These are phyloP conservation scores for Acromyrmex heyeri DNA, from an alignment of 1,140 invertebrate species.

Conservation along the genomic window DNA sequence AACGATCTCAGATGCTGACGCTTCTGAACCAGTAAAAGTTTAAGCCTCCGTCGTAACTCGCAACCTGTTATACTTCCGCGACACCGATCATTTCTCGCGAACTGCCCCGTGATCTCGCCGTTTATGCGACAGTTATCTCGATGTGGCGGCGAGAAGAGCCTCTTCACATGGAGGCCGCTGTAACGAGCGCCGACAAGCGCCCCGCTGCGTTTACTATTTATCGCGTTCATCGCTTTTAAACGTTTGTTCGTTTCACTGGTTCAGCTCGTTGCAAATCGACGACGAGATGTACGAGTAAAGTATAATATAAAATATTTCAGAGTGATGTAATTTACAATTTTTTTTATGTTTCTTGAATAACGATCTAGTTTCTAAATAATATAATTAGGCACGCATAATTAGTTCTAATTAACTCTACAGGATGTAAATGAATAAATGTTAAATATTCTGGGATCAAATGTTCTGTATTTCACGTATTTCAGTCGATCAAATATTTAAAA, in stretches of 20 bases:
- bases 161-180: constrained; percentile 35
- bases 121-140: constrained; percentile 79
- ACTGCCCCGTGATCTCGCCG: constrained; percentile 77
- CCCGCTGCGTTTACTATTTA: constrained; percentile 33
- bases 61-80: constrained; percentile 75
- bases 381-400: neutral
- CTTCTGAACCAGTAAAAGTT: constrained; percentile 80
- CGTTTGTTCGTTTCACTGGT: neutral
- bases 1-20: constrained; percentile 81
- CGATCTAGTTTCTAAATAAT: neutral
- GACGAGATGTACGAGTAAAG: too few relatives aligned
- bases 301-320: neutral
- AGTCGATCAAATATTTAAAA: too few relatives aligned
- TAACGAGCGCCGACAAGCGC: constrained; percentile 53
- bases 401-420: neutral
- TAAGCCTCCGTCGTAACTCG: constrained; percentile 81
- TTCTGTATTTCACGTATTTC: too few relatives aligned
- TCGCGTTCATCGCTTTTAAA: neutral
- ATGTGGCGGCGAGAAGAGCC: constrained; percentile 56
- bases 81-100: constrained; percentile 80
- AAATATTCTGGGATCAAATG: too few relatives aligned
- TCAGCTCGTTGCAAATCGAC: neutral
- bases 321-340: neutral
- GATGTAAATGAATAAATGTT: too few relatives aligned
- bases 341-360: neutral